Conservation (phyloP, 2,113 vertebrate species). For the Psophia crepitans region DNA sequence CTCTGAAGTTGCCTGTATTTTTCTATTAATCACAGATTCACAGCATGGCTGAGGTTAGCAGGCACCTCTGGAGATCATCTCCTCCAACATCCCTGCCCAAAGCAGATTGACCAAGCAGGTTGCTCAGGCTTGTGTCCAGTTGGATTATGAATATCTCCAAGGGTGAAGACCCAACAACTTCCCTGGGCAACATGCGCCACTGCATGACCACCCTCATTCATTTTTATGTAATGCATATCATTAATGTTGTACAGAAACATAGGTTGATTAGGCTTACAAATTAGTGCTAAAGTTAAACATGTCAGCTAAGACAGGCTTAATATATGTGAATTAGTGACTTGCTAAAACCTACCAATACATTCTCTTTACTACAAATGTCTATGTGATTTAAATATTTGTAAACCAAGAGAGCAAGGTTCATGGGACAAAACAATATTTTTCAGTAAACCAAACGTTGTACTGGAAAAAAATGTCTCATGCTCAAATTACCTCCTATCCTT, state of each 20-base stretch:
- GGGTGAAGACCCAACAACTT: not conserved
- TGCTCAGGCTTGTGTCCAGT: not conserved
- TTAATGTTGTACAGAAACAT: not conserved
- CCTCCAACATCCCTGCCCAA: not conserved
- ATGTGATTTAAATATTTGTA: not conserved
- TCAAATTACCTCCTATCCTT: not conserved
- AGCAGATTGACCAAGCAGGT: rapidly evolving
- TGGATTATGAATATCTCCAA: not conserved
- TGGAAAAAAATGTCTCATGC: not conserved
- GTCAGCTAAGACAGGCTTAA: not conserved
- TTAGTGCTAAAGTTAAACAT: not conserved
- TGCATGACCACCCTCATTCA: not conserved
- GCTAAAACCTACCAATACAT: not conserved
- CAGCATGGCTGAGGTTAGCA: not conserved
- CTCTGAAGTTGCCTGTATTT: not conserved
- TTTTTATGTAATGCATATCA: not conserved
- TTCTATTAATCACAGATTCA: not conserved
- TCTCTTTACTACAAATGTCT: not conserved
- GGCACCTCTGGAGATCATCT: not conserved
- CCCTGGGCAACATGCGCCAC: not conserved
- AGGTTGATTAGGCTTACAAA: not conserved
- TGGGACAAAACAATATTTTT: not conserved
- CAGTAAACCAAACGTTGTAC: not conserved
- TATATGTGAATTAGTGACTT: not conserved
- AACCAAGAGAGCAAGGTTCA: not conserved